Evolutionary conservation across 2,797 vertebrate genomes (phyloP), one percentile per base, ranked within the genome.

Genomic region (Microtus californicus): DNA sequence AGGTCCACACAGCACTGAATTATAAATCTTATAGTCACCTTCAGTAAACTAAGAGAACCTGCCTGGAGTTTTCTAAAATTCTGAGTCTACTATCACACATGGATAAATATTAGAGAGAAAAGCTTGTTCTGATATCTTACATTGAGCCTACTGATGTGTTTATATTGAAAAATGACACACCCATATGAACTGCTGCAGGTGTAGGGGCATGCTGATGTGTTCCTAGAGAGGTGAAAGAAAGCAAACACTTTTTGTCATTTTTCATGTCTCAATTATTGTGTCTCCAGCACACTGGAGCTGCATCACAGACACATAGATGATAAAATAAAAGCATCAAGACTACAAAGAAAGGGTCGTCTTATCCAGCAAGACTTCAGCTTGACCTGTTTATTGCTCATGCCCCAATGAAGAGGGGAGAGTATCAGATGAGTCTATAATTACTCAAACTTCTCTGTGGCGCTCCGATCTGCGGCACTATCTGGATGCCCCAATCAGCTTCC

Each of bases 401-500:
- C 9, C 40, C 59, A 21, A 45, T 23, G 31, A 13, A 43, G 10
- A 83, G 4, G 43, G 29, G 11, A 61, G 67, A 59, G 3, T 93
- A n/a, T 11, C 43, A 51, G 83, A 5, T 37, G 1, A 71, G 3
- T 95, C 86, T 45, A 87, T 96, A 43, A 69, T 92, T 83, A 54
- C 91, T 97, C 88, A 65, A 17, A 27, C 83, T 96, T 96, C 85
- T 89, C 56, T 31, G 71, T 4, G 86, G 6, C 4, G 0, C 77
- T 86, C 85, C 95, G 59, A 87, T 78, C 40, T 73, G 12, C 9
- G 67, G 56, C 92, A 37, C 2, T 4, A 77, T 78, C 0, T 0
- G 94, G 51, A 17, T 21, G 92, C 95, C 85, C n/a, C 71, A 89
- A 51, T 56, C 85, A 48, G 19, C 77, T 95, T 81, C 93, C 48